Base-by-base conservation (phyloP, 2,888 invertebrate species). In the Polia nebulosa region DNA sequence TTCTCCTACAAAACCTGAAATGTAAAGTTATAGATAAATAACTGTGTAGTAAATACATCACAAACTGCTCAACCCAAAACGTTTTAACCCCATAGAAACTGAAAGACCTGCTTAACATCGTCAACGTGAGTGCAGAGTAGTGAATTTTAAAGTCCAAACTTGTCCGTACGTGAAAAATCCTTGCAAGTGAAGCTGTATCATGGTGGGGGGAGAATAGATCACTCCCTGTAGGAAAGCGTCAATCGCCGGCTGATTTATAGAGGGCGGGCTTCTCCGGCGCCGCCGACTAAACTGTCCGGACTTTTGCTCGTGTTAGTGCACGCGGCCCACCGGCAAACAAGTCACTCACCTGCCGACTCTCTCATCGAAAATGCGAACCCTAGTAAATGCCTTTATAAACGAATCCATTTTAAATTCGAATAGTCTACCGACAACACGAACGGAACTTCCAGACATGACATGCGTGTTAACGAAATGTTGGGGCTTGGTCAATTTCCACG, bases 161-260 rank as follows among this genome's bases (percentile, higher is more conserved):
- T 88, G 82, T 84, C 80, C 85, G 82, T 86, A 85, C 85, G 86
- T 87, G 90, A 91, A 92, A 93, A 93, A 92, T 93, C 92, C 90
- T 92, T 91, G 87, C 88, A 90, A 92, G 92, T 92, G 90, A 91
- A 93, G 92, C 92, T 92, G 92, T 94, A 93, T 93, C 91, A 94
- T 92, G 89, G 91, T 88, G 88, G 91, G 88, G 90, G 92, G 83
- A 90, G 91, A 94, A 95, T 95, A 95, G 95, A 95, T 95, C 95
- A 95, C 95, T 95, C 95, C 94, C 94, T 85, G 94, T 94, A 94
- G 94, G 94, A 93, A 94, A 90, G 92, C 93, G 94, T 95, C 95
- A 95, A 95, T 95, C 94, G 93, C 90, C 76, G 84, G 88, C 92
- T 95, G 95, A 95, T 95, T 95, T 95, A 95, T 95, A 90, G 94